Conservation (phyloP, 2,888 invertebrate species). For the Ganaspis brasiliensis region DNA sequence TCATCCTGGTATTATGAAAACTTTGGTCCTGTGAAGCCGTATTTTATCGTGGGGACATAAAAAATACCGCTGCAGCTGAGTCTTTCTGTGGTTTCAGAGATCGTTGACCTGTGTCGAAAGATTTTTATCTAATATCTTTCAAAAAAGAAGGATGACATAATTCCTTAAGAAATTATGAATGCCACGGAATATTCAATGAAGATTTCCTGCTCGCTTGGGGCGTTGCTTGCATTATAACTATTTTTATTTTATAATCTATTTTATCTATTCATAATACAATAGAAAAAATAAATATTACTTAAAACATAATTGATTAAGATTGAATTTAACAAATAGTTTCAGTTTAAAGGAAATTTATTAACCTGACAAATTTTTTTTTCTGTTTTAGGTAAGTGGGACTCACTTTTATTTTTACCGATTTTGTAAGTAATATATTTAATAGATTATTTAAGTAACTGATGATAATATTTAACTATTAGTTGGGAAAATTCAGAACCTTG, state of each 20-base stretch:
- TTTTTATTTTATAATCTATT: not conserved
- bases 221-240: not conserved
- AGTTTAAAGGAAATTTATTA: not conserved
- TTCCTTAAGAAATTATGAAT: not conserved
- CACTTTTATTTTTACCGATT: not conserved
- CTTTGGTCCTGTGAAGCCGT: conserved; percentile 2
- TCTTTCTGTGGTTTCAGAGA: conserved; percentile 16
- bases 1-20: conserved; percentile 29
- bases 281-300: not conserved
- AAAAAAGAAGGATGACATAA: conserved; percentile 1
- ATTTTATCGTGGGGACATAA: conserved; percentile 25
- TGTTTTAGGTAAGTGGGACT: not conserved
- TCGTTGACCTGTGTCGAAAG: conserved; percentile 28
- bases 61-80: not conserved
- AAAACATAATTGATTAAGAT: not conserved
- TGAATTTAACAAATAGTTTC: not conserved
- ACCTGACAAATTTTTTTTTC: not conserved
- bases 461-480: too few relatives aligned
- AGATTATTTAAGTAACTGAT: too few relatives aligned
- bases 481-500: too few relatives aligned
- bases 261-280: not conserved
- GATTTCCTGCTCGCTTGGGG: not conserved
- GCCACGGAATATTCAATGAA: not conserved
- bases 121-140: conserved; percentile 18
- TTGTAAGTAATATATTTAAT: not conserved